Evolutionary conservation across 2,113 vertebrate species (phyloP).

Genomic region (Pachycephala philippinensis): DNA sequence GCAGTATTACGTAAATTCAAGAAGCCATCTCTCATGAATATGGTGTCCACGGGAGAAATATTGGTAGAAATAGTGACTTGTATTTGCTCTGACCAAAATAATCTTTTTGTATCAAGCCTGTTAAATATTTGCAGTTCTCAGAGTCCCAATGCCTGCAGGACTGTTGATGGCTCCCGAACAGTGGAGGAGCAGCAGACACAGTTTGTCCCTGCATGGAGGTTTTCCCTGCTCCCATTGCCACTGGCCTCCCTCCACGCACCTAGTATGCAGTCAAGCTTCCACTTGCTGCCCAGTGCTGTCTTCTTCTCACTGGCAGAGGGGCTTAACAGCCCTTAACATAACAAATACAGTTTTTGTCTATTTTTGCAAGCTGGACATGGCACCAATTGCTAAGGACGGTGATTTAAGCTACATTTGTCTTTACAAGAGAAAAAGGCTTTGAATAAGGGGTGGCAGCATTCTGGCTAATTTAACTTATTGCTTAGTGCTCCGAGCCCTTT

Average conservation of each 20-base stretch:
- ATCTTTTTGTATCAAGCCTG: not conserved
- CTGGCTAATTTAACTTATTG: not conserved
- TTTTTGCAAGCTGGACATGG: not conserved
- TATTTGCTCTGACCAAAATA: not conserved
- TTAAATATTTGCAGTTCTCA: not conserved
- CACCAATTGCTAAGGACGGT: not conserved
- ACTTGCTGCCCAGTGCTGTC: not conserved
- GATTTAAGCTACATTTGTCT: not conserved
- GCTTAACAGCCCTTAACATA: not conserved
- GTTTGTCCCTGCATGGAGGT: not conserved
- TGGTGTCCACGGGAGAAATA: not conserved
- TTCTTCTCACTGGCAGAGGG: not conserved
- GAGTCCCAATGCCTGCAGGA: not conserved
- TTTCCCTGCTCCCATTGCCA: not conserved
- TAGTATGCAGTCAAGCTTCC: not conserved
- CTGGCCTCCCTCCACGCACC: not conserved
- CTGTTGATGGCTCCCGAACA: not conserved
- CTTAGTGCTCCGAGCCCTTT: not conserved
- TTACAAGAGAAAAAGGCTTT: not conserved
- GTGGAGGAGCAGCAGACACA: fast-evolving
- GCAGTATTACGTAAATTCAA: not conserved
- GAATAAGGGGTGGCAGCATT: not conserved
- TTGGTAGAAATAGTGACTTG: fast-evolving
- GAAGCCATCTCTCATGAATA: not conserved
- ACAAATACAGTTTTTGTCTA: not conserved